These are phyloP conservation scores for Agrotis puta DNA, from an alignment of 2,888 invertebrate genomes.

Conservation along the genomic window DNA sequence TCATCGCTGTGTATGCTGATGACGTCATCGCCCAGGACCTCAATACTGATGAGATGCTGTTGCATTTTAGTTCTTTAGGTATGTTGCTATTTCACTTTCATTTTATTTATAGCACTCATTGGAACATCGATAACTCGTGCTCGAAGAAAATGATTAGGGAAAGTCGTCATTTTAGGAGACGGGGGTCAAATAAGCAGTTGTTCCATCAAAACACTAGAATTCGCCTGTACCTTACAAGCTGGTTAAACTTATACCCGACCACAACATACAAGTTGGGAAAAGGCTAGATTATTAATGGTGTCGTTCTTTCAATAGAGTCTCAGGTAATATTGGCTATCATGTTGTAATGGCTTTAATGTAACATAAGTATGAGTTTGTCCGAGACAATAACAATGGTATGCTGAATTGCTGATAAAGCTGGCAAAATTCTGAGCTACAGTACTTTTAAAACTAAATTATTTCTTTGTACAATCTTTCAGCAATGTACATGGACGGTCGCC, in stretches of 20 bases:
- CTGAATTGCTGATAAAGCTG: background rate
- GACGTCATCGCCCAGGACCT: constrained; percentile 98
- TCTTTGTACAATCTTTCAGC: constrained; percentile 87
- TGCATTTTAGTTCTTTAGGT: constrained; percentile 98
- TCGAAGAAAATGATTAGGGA: background rate
- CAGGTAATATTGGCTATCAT: too few relatives aligned
- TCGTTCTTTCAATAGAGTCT: too few relatives aligned
- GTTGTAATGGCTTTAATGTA: too few relatives aligned
- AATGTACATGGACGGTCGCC: constrained; percentile 98
- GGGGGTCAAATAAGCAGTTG: too few relatives aligned
- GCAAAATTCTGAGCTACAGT: background rate
- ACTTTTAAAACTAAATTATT: background rate
- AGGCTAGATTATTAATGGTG: too few relatives aligned
- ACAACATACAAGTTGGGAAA: too few relatives aligned
- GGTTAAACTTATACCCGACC: too few relatives aligned
- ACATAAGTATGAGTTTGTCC: too few relatives aligned
- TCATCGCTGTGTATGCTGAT: constrained; percentile 97
- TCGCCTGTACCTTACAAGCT: too few relatives aligned
- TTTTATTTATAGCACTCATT: background rate
- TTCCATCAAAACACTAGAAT: too few relatives aligned
- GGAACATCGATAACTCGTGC: background rate
- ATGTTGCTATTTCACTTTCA: constrained; percentile 40
- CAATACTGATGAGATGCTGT: constrained; percentile 97
- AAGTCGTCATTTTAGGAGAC: background rate
- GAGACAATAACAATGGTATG: too few relatives aligned